Conservation (phyloP, 2,888 invertebrate species). For the Allophyes oxyacanthae region DNA sequence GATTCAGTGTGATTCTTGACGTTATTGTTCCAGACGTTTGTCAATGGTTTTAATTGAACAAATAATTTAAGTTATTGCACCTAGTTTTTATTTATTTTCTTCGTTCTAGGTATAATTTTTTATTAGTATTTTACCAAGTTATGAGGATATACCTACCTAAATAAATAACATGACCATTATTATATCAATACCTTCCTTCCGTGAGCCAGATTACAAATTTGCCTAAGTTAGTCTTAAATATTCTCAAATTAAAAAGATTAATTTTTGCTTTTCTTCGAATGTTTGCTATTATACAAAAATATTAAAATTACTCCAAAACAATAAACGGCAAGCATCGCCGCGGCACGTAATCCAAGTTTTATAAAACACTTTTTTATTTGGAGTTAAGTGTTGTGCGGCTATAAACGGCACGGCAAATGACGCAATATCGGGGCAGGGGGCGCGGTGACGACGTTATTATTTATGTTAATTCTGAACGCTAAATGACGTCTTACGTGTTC, state of each 20-base stretch:
- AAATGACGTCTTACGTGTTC: constrained; percentile 86
- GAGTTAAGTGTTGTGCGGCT: constrained; percentile 81
- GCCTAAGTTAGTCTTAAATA: too few relatives aligned
- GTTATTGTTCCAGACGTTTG: background rate
- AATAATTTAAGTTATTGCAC: too few relatives aligned
- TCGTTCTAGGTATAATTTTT: too few relatives aligned
- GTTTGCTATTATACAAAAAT: constrained; percentile 46
- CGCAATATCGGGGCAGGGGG: constrained; percentile 75
- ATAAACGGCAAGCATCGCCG: constrained; percentile 58
- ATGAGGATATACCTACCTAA: too few relatives aligned
- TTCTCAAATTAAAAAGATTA: too few relatives aligned
- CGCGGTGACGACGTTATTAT: constrained; percentile 87
- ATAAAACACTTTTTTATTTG: constrained; percentile 84
- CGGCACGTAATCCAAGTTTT: constrained; percentile 70
- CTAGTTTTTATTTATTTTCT: too few relatives aligned
- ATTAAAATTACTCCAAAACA: constrained; percentile 57
- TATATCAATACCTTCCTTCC: too few relatives aligned
- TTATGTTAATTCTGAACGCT: constrained; percentile 87
- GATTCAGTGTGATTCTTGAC: constrained; percentile 15
- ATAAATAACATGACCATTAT: too few relatives aligned
- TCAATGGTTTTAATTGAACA: background rate
- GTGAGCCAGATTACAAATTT: too few relatives aligned
- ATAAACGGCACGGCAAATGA: constrained; percentile 84
- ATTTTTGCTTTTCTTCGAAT: background rate
- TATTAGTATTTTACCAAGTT: too few relatives aligned